Percentiles rank a stretch among this genome's conserved stretches.
These are phyloP conservation scores for Tetragnatha montana DNA, from an alignment of 2,888 invertebrate species.

Conservation along the genomic window DNA sequence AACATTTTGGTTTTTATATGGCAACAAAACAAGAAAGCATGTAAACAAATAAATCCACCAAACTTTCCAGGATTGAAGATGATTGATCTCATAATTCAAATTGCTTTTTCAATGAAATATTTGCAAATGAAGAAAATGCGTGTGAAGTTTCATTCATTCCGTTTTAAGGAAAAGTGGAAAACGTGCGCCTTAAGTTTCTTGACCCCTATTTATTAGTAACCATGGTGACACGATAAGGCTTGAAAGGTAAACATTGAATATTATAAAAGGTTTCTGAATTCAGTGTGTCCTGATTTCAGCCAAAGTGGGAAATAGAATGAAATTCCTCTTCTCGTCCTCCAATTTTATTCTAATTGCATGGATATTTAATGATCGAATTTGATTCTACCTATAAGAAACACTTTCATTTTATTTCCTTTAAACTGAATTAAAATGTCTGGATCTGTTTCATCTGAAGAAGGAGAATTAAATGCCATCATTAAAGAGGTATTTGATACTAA, in stretches of 20 bases:
- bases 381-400: no score
- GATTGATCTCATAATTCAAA: no score
- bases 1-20: no score
- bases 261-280: background rate
- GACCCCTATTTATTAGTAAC: conserved; percentile 32
- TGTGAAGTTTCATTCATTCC: background rate
- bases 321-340: background rate
- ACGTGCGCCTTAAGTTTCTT: conserved; percentile 9
- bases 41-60: no score
- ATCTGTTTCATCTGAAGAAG: conserved; percentile 74
- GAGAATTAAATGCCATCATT: conserved; percentile 76
- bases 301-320: background rate
- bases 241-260: conserved; percentile 32
- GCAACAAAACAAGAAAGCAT: no score
- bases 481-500: conserved; percentile 74
- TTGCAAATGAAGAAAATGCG: background rate
- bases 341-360: background rate
- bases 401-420: background rate
- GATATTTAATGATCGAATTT: background rate
- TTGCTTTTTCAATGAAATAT: no score
- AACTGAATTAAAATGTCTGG: conserved; percentile 62
- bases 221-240: conserved; percentile 48
- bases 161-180: background rate
- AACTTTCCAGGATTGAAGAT: no score
- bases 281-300: background rate